Conservation (phyloP, 2,797 vertebrate genomes). For the Amniataba percoides region DNA sequence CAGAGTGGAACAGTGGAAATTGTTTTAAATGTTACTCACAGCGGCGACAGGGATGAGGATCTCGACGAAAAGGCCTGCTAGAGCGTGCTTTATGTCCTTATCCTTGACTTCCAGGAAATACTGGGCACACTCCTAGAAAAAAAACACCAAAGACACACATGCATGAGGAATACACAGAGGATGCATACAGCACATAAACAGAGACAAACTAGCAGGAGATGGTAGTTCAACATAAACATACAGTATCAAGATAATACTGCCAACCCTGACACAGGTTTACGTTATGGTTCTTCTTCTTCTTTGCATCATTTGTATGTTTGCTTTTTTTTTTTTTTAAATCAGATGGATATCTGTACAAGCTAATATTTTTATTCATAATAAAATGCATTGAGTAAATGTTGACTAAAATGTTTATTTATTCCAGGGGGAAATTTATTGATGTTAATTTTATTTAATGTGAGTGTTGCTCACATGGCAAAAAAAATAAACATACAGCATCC, state of each 20-base stretch:
- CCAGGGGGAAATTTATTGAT: no score
- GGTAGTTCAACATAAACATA: not conserved
- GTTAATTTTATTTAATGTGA: not conserved
- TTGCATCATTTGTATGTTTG: not conserved
- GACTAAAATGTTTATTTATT: not conserved
- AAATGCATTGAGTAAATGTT: not conserved
- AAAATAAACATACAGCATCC: not conserved
- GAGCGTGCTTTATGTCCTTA: constrained; percentile 98
- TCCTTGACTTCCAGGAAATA: constrained; percentile 99
- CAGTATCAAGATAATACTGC: not conserved
- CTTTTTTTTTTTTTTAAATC: not conserved
- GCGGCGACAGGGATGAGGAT: constrained; percentile 99
- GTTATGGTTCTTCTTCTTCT: not conserved
- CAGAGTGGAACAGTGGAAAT: not conserved
- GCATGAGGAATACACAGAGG: constrained; percentile 15
- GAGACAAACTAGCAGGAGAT: not conserved
- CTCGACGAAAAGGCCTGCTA: constrained; percentile 98
- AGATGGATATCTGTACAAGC: not conserved
- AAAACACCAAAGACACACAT: constrained; percentile 10
- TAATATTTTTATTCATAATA: not conserved
- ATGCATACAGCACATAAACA: not conserved
- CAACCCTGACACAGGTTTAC: not conserved
- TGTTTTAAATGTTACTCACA: constrained; percentile 87
- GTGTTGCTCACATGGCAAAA: constrained; percentile 4
- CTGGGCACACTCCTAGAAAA: constrained; percentile 96